Conservation (phyloP, 2,888 invertebrate genomes). For the Eupithecia dodoneata region DNA sequence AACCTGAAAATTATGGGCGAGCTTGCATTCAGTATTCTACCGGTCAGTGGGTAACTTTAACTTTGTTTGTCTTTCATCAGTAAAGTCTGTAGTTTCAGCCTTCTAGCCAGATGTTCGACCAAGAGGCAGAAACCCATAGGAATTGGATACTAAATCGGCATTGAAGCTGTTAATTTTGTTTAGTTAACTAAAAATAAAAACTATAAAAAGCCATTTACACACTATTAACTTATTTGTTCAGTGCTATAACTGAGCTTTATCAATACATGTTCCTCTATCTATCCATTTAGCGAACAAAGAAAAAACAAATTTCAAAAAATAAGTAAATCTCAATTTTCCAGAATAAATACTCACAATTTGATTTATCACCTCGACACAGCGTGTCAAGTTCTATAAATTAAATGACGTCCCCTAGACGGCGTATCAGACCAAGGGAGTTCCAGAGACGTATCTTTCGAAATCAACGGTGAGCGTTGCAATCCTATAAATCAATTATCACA, state of each 20-base stretch:
- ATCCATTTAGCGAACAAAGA: background rate
- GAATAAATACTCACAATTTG: slow-evolving; percentile 27
- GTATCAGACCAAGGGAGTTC: background rate
- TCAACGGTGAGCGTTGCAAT: slow-evolving; percentile 41
- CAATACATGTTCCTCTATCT: too few species aligned
- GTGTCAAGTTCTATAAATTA: slow-evolving; percentile 25
- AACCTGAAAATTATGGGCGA: background rate
- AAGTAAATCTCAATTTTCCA: slow-evolving; percentile 26
- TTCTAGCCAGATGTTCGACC: background rate
- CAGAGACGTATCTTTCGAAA: slow-evolving; percentile 26
- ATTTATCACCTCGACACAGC: slow-evolving; percentile 46
- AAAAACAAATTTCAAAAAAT: background rate
- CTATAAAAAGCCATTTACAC: background rate
- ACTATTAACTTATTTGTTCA: too few species aligned
- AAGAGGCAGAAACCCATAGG: background rate
- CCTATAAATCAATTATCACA: slow-evolving; percentile 71
- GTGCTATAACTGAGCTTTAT: too few species aligned
- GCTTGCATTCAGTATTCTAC: background rate
- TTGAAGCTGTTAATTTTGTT: background rate
- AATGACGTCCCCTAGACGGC: slow-evolving; percentile 40
- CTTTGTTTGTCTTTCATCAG: background rate
- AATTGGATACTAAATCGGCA: background rate
- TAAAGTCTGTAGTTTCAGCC: background rate
- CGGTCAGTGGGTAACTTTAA: background rate
- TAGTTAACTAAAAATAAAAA: background rate